Evolutionary conservation across 2,888 invertebrate genomes (phyloP).

Genomic region (Nebria brevicollis): DNA sequence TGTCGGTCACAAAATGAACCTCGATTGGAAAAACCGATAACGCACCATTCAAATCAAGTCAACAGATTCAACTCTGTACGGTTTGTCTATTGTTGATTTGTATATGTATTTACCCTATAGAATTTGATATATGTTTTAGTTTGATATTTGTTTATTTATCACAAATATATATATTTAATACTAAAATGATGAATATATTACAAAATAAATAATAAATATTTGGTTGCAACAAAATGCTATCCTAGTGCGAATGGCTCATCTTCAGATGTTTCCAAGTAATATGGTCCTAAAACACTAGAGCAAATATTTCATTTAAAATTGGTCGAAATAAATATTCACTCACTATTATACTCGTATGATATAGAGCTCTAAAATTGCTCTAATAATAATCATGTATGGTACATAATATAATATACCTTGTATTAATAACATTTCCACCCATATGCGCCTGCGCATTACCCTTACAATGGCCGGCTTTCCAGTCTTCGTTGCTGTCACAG

Average conservation of each 20-base stretch:
- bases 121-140: too few species aligned
- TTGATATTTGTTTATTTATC: too few species aligned
- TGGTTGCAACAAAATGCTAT: not conserved
- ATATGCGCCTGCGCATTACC: slow-evolving; percentile 10
- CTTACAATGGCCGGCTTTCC: slow-evolving; percentile 50
- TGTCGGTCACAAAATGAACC: not conserved
- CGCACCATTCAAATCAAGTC: not conserved
- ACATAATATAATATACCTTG: not conserved
- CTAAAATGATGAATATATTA: too few species aligned
- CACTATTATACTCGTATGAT: too few species aligned
- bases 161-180: too few species aligned
- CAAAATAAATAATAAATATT: not conserved
- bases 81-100: not conserved
- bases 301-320: slow-evolving; percentile 10
- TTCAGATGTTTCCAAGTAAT: slow-evolving; percentile 56
- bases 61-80: not conserved
- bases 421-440: slow-evolving; percentile 26
- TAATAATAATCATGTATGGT: too few species aligned
- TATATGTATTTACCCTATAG: not conserved
- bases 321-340: too few species aligned
- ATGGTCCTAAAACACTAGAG: slow-evolving; percentile 56
- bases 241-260: slow-evolving; percentile 55
- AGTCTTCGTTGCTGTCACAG: slow-evolving; percentile 51
- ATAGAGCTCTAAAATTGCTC: too few species aligned
- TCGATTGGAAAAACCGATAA: not conserved